A percentile compares a stretch with the other conserved stretches of the same genome.
Conservation (phyloP, 2,113 vertebrate species). For the Mus pahari region DNA sequence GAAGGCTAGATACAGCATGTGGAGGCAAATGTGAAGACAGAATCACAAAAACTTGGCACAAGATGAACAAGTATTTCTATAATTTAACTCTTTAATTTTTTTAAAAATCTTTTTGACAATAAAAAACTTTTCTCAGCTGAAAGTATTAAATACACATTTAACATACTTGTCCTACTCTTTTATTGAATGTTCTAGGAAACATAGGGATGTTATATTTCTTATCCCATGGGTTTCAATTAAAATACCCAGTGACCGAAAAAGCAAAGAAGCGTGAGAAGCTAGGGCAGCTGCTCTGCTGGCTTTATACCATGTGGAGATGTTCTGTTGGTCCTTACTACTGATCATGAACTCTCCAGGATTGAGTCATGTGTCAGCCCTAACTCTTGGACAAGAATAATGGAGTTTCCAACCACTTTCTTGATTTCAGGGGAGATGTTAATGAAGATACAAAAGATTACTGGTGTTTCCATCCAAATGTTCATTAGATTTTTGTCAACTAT, state of each 20-base stretch:
- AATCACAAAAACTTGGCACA: background rate
- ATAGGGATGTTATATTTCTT: background rate
- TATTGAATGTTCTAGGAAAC: background rate
- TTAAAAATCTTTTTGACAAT: background rate
- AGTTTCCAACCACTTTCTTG: background rate
- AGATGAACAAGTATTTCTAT: background rate
- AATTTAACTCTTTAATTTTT: background rate
- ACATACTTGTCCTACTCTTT: background rate
- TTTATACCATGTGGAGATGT: background rate
- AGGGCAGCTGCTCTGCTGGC: too few species aligned
- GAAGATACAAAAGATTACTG: background rate
- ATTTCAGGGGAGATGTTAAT: background rate
- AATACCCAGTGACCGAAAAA: background rate
- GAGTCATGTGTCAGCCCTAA: background rate
- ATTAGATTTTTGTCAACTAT: background rate
- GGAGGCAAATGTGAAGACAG: background rate
- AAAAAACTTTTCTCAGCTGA: background rate
- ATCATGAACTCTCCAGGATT: background rate
- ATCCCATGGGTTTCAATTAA: background rate
- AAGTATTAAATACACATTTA: background rate
- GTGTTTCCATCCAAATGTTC: background rate
- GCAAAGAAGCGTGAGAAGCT: background rate
- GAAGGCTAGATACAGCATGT: background rate
- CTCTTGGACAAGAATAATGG: background rate
- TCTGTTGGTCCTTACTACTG: background rate